Base-by-base conservation (phyloP, 2,797 vertebrate genomes). In the Melanotaenia trifasciata region DNA sequence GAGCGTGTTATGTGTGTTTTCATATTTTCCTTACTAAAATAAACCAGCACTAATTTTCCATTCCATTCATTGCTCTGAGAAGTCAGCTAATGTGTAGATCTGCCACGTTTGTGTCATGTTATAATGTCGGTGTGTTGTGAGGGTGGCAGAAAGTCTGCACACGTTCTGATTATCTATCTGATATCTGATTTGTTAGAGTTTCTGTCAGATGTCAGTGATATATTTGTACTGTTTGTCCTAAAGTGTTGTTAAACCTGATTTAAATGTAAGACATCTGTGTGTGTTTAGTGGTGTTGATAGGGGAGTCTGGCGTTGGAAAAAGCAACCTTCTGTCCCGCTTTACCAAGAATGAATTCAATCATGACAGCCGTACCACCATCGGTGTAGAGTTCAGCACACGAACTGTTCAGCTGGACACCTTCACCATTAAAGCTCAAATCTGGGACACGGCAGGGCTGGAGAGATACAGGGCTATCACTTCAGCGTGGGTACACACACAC, bases 401-500 rank as follows among this genome's bases (percentile, higher is more conserved):
- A 58, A 97, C 96, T 28, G 95, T 99, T 80, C 96, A 97, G 74
- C 93, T 99, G 84, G 95, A 97, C 30, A 95, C 93, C 79, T 95
- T 95, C 93, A 97, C 95, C 67, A 96, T 99, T 89, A 99, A 99
- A 90, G 98, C 98, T 0, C 98, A 99, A 91, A 99, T 99, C 92
- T 99, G 98, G 98, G 98, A 99, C 90, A 99, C 98, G 0, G 98
- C 98, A 0, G 98, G 98, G 13, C 96, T 99, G 88, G 98, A 99
- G 84, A 95, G 98, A 78, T 99, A 99, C 94, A 95, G 98, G 0
- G 98, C 98, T 80, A 99, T 99, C 88, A 99, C 98, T 76, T 99
- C 98, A 0, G 98, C 98, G 98, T 99, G 93, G 91, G 98, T 96
- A 30, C 50, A 74, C 71, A 51, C 56, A 70, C 18, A 74, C 70